Percentiles rank a stretch among this genome's conserved stretches.
Conservation (phyloP, 2,888 invertebrate species). For the Trichopria drosophilae region DNA sequence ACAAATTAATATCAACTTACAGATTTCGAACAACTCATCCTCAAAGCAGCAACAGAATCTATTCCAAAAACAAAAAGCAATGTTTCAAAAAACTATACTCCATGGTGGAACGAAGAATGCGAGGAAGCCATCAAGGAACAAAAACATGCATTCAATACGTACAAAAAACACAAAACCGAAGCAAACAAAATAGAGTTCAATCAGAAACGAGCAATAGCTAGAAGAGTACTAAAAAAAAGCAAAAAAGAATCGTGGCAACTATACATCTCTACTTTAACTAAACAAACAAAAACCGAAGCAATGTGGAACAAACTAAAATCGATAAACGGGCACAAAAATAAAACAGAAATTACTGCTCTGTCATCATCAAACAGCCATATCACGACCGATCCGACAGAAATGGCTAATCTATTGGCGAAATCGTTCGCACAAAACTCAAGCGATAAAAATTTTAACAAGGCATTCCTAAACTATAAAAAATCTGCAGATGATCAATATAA, state of each 20-base stretch:
- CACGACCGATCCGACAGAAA: constrained; percentile 14
- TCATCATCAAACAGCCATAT: not conserved
- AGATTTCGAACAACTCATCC: constrained; percentile 12
- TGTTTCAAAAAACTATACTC: constrained; percentile 9
- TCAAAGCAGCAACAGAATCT: constrained; percentile 13
- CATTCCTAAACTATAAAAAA: constrained; percentile 10
- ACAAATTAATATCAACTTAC: too few relatives aligned
- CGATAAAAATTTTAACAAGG: constrained; percentile 10
- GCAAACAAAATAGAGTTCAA: constrained; percentile 9
- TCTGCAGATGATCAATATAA: not conserved
- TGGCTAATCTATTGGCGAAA: constrained; percentile 17
- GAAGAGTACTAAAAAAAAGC: not conserved
- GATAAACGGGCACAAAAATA: constrained; percentile 7
- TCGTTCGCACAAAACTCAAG: constrained; percentile 20
- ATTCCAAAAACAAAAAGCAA: constrained; percentile 19
- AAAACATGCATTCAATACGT: constrained; percentile 23
- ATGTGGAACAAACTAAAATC: constrained; percentile 17
- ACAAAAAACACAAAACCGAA: constrained; percentile 13
- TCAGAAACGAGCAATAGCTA: not conserved
- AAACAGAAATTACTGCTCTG: constrained; percentile 1
- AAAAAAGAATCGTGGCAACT: constrained; percentile 9
- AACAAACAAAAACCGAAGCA: not conserved
- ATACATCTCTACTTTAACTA: not conserved
- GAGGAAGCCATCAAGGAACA: constrained; percentile 6
- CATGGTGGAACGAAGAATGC: constrained; percentile 35